Evolutionary conservation across 2,113 vertebrate species (phyloP).

Genomic region (Corythaeola cristata): DNA sequence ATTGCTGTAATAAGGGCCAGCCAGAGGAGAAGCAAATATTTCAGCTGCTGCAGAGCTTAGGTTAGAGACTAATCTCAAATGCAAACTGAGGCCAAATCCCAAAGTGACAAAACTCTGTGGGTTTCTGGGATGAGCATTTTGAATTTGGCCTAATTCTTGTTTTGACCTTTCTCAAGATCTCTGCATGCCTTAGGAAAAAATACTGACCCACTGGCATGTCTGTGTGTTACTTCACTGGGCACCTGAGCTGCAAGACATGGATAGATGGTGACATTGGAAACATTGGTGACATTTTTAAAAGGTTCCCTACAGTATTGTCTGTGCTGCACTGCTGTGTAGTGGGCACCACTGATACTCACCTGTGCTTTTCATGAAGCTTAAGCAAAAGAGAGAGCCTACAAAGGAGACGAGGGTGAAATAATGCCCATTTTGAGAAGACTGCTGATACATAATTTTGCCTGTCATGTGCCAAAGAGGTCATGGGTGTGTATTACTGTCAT

Average conservation of each 20-base stretch:
- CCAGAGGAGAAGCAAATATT: background rate
- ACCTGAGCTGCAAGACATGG: background rate
- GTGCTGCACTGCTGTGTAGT: background rate
- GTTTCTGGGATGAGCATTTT: background rate
- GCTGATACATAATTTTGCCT: background rate
- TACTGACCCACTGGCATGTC: background rate
- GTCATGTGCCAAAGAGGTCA: background rate
- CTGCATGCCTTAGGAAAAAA: background rate
- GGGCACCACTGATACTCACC: background rate
- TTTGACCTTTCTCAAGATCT: background rate
- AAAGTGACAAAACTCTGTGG: background rate
- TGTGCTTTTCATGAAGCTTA: background rate
- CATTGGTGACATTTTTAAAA: background rate
- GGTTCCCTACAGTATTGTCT: background rate
- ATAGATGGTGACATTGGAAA: background rate
- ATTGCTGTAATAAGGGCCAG: background rate
- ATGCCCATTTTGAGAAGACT: background rate
- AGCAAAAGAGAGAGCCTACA: background rate
- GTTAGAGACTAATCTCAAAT: background rate
- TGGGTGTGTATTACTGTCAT: too few species aligned
- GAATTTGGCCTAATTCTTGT: background rate
- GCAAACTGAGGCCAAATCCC: background rate
- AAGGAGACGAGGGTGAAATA: background rate
- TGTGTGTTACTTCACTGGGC: background rate
- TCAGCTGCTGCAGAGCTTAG: background rate